These are phyloP conservation scores for Sialis fuliginosa DNA, from an alignment of 2,888 invertebrate genomes.

Conservation along the genomic window DNA sequence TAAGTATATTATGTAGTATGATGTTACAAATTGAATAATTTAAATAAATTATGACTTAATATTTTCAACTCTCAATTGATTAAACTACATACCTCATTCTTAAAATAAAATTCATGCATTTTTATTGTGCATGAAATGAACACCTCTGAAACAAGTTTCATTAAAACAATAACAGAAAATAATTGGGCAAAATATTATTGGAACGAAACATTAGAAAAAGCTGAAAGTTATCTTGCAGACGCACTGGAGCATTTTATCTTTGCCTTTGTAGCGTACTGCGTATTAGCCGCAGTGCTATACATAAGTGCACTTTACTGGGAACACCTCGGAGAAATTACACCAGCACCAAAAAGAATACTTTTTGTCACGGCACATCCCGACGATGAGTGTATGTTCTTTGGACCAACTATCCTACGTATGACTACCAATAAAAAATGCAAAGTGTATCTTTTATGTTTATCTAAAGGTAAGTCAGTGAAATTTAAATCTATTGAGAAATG, in stretches of 20 bases:
- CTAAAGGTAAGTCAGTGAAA: slow-evolving; percentile 42
- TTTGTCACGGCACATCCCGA: slow-evolving; percentile 92
- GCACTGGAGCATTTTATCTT: slow-evolving; percentile 34
- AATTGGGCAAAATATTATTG: background rate
- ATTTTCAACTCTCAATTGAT: no score
- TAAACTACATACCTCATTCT: no score
- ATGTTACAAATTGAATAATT: no score
- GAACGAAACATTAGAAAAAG: background rate
- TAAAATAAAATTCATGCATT: no score
- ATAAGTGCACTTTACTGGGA: slow-evolving; percentile 23
- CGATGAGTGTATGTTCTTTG: slow-evolving; percentile 99
- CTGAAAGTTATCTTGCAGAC: slow-evolving; percentile 26
- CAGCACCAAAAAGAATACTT: slow-evolving; percentile 43
- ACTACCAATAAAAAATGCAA: slow-evolving; percentile 40
- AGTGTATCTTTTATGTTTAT: slow-evolving; percentile 70
- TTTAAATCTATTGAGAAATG: background rate
- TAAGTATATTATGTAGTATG: no score
- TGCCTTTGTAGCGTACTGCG: slow-evolving; percentile 30
- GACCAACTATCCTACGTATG: slow-evolving; percentile 65
- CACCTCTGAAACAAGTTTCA: background rate
- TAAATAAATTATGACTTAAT: no score
- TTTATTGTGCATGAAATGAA: background rate
- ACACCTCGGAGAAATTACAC: slow-evolving; percentile 29
- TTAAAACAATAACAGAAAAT: background rate
- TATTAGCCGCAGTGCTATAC: slow-evolving; percentile 31